Percentiles rank a stretch among this genome's conserved stretches.
Evolutionary conservation across 2,113 vertebrate genomes (phyloP).

Genomic region (Synodontis membranacea): DNA sequence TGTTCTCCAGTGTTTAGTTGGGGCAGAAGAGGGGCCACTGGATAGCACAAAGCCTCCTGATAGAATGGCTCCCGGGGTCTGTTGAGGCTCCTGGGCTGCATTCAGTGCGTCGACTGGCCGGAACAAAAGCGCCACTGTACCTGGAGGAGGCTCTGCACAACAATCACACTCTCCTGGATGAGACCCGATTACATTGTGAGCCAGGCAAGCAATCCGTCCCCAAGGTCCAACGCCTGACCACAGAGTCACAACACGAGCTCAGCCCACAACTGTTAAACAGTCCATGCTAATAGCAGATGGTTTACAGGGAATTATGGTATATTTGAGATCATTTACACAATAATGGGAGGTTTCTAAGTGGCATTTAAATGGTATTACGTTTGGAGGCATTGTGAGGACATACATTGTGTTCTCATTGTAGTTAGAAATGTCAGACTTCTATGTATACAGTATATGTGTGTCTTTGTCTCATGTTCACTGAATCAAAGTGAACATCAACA

Average conservation of each 20-base stretch:
- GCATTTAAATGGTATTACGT: neutral
- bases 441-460: too few species aligned
- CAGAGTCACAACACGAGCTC: conserved; percentile 72
- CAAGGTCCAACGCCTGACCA: conserved; percentile 68
- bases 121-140: conserved; percentile 93
- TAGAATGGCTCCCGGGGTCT: conserved; percentile 73
- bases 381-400: neutral
- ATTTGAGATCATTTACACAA: conserved; percentile 34
- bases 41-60: conserved; percentile 69
- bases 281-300: conserved; percentile 52
- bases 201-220: conserved; percentile 74
- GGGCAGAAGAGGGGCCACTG: conserved; percentile 57
- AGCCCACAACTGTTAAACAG: conserved; percentile 52
- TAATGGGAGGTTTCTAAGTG: conserved; percentile 18
- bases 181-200: conserved; percentile 80
- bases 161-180: conserved; percentile 80
- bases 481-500: neutral
- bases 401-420: neutral
- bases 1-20: conserved; percentile 56
- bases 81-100: conserved; percentile 70
- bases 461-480: neutral
- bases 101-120: conserved; percentile 74
- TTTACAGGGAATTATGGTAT: conserved; percentile 41
- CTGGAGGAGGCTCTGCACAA: conserved; percentile 77
- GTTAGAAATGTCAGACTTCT: neutral